Base-by-base conservation (phyloP, 2,113 vertebrate genomes). In the Oceanites oceanicus region DNA sequence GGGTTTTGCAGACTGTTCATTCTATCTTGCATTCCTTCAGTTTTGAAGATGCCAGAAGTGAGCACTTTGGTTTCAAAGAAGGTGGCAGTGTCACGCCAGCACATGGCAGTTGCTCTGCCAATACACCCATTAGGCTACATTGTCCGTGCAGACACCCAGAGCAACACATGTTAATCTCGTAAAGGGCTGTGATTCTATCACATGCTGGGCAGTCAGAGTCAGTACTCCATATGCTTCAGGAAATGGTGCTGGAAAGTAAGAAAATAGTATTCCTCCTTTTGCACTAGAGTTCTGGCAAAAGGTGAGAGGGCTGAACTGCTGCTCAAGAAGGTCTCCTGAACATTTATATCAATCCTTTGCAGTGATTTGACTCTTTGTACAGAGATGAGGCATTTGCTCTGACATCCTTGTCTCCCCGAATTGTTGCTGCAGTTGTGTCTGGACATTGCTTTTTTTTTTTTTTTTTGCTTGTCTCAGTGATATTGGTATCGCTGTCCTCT, bases 1-100 rank as follows among this genome's bases (percentile, higher is more conserved):
- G 88, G 16, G 40, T 19, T 95, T 94, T 90, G 75, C 75, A 74
- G 78, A 53, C 58, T 86, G 63, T 75, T 94, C 79, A 36, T 77
- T 92, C 63, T 74, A 3, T 67, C 52, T 68, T 55, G 47, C 30
- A 26, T 93, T 74, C 78, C 29, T 72, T 76, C 22, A 19, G 38
- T 47, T 93, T 59, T 58, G 30, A 49, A 80, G 38, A 58, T 88
- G 47, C 50, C 86, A 84, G 12, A 78, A 94, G 38, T 13, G n/a
- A 86, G 38, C 25, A 42, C 42, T 96, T 86, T 25, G 27, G 34
- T 83, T 94, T 86, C 40, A 83, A 34, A 79, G 40, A 67, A 90
- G 50, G 67, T 58, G 38, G 18, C 63, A 74, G 50, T 47, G 50
- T 74, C 84, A 58, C 0, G 2, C 6, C 40, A 86, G 56, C 34